Percentiles rank a stretch among this genome's conserved stretches.
Conservation (phyloP, 2,888 invertebrate species). For the Agonopterix subpropinquella region DNA sequence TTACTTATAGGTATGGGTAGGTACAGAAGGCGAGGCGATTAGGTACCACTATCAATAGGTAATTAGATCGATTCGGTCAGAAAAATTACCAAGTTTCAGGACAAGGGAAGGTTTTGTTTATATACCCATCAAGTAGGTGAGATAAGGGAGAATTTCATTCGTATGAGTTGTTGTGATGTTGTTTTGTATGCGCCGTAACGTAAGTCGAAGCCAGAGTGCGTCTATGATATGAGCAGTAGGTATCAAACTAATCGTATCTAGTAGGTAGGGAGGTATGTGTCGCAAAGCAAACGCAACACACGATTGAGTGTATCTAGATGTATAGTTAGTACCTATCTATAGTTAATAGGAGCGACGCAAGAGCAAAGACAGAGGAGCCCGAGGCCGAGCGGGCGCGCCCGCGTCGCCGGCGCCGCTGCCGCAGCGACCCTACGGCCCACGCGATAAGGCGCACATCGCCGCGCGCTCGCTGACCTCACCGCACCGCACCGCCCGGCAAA, state of each 20-base stretch:
- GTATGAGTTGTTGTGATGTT: too few relatives aligned
- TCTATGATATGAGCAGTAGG: neutral
- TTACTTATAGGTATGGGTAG: too few relatives aligned
- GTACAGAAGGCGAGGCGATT: too few relatives aligned
- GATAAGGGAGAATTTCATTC: too few relatives aligned
- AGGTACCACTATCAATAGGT: neutral
- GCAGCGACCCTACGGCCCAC: slow-evolving; percentile 59
- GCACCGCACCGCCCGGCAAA: slow-evolving; percentile 57
- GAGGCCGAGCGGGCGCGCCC: slow-evolving; percentile 44
- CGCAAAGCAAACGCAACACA: neutral
- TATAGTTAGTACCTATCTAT: slow-evolving; percentile 1
- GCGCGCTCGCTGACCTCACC: slow-evolving; percentile 61
- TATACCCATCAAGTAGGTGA: too few relatives aligned
- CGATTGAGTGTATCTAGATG: neutral
- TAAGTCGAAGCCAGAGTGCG: too few relatives aligned
- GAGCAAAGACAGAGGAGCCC: slow-evolving; percentile 57
- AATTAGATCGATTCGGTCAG: neutral
- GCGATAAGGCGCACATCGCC: slow-evolving; percentile 65
- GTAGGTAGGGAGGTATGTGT: neutral
- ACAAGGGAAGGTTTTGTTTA: too few relatives aligned
- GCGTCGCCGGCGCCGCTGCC: slow-evolving; percentile 30
- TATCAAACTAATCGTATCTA: neutral
- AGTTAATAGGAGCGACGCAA: slow-evolving; percentile 55
- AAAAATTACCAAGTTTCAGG: too few relatives aligned
- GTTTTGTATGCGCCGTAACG: too few relatives aligned